Base-by-base conservation (phyloP, 2,888 invertebrate genomes). In the Bombylius discolor region DNA sequence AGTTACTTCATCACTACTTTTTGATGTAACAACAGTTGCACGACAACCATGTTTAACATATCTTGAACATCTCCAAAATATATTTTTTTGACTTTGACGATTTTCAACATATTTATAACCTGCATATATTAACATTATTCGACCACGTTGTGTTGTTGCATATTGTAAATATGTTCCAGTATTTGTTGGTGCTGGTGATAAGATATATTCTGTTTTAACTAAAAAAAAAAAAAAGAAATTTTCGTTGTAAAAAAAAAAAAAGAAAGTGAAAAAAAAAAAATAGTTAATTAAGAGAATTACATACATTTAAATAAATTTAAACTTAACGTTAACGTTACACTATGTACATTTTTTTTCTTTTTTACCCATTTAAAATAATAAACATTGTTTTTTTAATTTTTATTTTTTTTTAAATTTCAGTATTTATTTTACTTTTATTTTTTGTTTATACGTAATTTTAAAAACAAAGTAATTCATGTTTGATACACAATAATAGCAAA, bases 71-170 rank as follows among this genome's bases (percentile, higher is more conserved):
- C 74, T 68, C 74, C 74, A 74, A 60, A 74, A 74, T 49, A 72
- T 69, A 54, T 74, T 73, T 56, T 73, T 74, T 42, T 68, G 66
- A 49, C 73, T 73, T 61, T 74, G 73, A 1, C 73, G 68, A 62
- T 74, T 74, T 42, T 73, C 71, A 8, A 74, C 74, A 59, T 73
- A 74, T 51, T 71, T 66, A 60, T 73, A 74, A 1, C 74, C 74
- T 51, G 70, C 70, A 60, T 73, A 73, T 31, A 73, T 67, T 48
- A 74, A 62, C 74, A 74, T 74, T 1, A 70, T 68, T 5, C 74
- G 67, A 4, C 74, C 74, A 0, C 74, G 66, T 59, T 74, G 74
- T 3, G 74, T 74, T 52, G 72, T 73, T 33, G 74, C 67, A 61
- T 72, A 74, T 58, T 70, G 72, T n/a, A 73, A 47, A 52, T 46